Evolutionary conservation across 2,888 invertebrate species (phyloP).

Genomic region (Punctoribates punctum): DNA sequence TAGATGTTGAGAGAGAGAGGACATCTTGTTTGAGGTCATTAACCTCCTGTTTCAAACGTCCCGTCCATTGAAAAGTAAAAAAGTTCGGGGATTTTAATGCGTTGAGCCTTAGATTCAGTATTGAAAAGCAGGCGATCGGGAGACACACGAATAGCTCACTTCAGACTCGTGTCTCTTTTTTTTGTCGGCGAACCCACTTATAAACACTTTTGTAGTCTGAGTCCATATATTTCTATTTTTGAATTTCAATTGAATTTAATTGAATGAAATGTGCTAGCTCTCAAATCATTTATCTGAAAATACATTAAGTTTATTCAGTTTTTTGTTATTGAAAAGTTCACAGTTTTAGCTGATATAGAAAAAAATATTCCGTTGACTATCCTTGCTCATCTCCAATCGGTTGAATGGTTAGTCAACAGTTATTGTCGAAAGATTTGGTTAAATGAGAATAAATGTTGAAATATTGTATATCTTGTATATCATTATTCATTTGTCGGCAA

Average conservation of each 20-base stretch:
- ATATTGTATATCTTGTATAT: too few species aligned
- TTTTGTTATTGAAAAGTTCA: too few species aligned
- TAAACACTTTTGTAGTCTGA: constrained; percentile 1
- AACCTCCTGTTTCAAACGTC: neutral
- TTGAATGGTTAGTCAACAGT: too few species aligned
- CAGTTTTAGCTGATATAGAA: too few species aligned
- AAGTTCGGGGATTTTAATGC: constrained; percentile 20
- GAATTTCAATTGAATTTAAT: neutral
- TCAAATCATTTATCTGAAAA: too few species aligned
- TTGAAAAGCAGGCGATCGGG: neutral
- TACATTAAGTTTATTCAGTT: too few species aligned
- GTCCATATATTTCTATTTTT: neutral
- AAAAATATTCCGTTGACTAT: too few species aligned
- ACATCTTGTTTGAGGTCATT: constrained; percentile 20
- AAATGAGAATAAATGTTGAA: too few species aligned
- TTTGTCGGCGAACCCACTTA: neutral
- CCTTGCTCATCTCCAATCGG: too few species aligned
- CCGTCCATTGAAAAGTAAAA: neutral
- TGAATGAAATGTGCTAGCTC: neutral
- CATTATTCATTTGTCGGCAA: too few species aligned
- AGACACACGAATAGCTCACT: constrained; percentile 14
- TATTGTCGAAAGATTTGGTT: too few species aligned
- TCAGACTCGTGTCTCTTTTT: neutral
- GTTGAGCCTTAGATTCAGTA: neutral
- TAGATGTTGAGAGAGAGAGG: neutral